Evolutionary conservation across 2,113 vertebrate genomes (phyloP).

Genomic region (Lamprotornis superbus): DNA sequence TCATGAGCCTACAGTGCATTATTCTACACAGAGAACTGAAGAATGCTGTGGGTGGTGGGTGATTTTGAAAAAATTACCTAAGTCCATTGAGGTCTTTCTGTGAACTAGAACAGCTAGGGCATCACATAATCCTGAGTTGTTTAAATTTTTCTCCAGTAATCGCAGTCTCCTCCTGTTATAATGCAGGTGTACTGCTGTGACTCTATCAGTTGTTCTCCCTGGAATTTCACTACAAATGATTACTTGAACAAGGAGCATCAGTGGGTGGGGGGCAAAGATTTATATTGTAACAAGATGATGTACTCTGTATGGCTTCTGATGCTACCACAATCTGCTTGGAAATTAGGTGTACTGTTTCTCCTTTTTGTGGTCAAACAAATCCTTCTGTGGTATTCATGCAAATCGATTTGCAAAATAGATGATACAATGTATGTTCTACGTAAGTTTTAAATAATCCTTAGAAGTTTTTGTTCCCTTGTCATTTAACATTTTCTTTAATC

Average conservation of each 20-base stretch:
- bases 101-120: neutral
- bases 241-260: constrained; percentile 19
- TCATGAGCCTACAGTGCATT: neutral
- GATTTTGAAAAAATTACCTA: constrained; percentile 2
- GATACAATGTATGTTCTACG: neutral
- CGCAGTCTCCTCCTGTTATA: constrained; percentile 15
- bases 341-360: neutral
- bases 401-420: neutral
- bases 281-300: neutral
- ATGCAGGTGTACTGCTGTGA: constrained; percentile 43
- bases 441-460: neutral
- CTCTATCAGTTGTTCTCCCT: constrained; percentile 48
- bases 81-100: neutral
- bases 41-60: neutral
- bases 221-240: constrained; percentile 53
- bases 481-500: neutral
- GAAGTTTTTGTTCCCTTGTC: neutral
- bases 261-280: constrained; percentile 8
- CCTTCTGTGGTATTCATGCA: neutral
- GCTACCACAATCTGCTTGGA: neutral
- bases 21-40: neutral
- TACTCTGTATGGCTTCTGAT: neutral
- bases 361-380: neutral
- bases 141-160: constrained; percentile 47
- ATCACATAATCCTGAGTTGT: constrained; percentile 39